Evolutionary conservation across 2,113 vertebrate genomes (phyloP), one percentile per base, ranked within the genome.

Genomic region (Callithrix jacchus): DNA sequence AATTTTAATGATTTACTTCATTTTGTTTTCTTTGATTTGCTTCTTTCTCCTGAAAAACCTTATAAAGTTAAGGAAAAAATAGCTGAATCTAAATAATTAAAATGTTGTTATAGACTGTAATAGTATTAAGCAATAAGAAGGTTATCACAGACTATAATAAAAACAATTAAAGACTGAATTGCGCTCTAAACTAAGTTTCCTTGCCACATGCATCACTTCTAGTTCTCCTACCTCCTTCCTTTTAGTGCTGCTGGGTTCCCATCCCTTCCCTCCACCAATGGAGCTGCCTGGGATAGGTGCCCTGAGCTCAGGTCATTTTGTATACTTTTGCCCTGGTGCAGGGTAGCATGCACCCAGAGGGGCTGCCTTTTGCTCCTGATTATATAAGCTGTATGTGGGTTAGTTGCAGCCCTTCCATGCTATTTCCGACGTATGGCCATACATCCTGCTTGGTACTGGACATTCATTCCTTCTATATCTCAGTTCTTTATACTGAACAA

Each of bases 1-100:
- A 66, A 73, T 27, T 70, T 88, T 16, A 94, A 21, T 93, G 86
- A 47, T 56, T 76, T 52, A 93, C 80, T 97, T 94, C 58, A 52
- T 16, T 66, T 79, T 11, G 12, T 74, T 96, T 70, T 84, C 35
- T 66, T 90, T 82, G 47, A 90, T 81, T 93, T 70, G 25, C 13
- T 18, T 89, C 70, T 91, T 93, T 68, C 45, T 77, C 54, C 74
- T 87, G 56, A 82, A 64, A 49, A 64, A 40, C 1, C 21, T 64
- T 85, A 87, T 42, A 64, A 94, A 94, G 32, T 73, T 42, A 87
- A 92, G 47, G 37, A 84, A 87, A 64, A 89, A 95, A 74, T 52
- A 64, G 42, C 35, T 66, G n/a, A 81, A 35, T 73, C 35, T n/a
- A 90, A 96, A 37, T 56, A 58, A 96, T 40, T 81, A 73, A 93